Percentiles rank a stretch among this genome's conserved stretches.
Evolutionary conservation across 1,140 invertebrate species (phyloP).

Genomic region (Anastrepha obliqua): DNA sequence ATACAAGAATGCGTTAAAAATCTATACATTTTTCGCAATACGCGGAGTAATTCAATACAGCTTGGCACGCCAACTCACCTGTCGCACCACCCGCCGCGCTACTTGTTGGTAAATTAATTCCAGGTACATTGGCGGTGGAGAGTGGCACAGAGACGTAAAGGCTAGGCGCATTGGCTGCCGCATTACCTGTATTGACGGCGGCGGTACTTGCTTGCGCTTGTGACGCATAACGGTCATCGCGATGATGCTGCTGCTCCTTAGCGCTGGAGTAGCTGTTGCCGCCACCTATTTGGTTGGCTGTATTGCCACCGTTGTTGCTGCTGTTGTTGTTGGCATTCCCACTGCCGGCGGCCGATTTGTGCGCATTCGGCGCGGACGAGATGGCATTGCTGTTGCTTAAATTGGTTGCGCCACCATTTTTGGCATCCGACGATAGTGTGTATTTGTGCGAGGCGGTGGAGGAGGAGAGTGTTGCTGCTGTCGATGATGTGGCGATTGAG

Average conservation of each 20-base stretch:
- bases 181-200: neutral
- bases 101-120: slow-evolving; percentile 68
- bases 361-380: slow-evolving; percentile 45
- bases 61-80: slow-evolving; percentile 36
- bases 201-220: slow-evolving; percentile 44
- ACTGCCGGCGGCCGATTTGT: neutral
- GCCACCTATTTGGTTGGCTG: slow-evolving; percentile 20
- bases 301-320: slow-evolving; percentile 57
- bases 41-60: neutral
- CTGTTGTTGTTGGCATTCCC: slow-evolving; percentile 52
- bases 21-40: neutral
- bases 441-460: slow-evolving; percentile 1
- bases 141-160: slow-evolving; percentile 72
- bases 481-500: slow-evolving; percentile 57
- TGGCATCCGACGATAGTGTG: slow-evolving; percentile 11
- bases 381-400: slow-evolving; percentile 24
- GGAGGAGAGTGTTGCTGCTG: slow-evolving; percentile 24
- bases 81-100: slow-evolving; percentile 5
- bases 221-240: slow-evolving; percentile 57
- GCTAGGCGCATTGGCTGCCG: slow-evolving; percentile 64
- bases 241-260: slow-evolving; percentile 58
- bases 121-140: slow-evolving; percentile 74
- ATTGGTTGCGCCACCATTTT: slow-evolving; percentile 22
- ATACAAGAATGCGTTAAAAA: slow-evolving; percentile 1
- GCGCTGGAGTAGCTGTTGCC: slow-evolving; percentile 59